Percentiles rank a stretch among this genome's conserved stretches.
Conservation (phyloP, 1,140 invertebrate genomes). For the Bombus fervidus region DNA sequence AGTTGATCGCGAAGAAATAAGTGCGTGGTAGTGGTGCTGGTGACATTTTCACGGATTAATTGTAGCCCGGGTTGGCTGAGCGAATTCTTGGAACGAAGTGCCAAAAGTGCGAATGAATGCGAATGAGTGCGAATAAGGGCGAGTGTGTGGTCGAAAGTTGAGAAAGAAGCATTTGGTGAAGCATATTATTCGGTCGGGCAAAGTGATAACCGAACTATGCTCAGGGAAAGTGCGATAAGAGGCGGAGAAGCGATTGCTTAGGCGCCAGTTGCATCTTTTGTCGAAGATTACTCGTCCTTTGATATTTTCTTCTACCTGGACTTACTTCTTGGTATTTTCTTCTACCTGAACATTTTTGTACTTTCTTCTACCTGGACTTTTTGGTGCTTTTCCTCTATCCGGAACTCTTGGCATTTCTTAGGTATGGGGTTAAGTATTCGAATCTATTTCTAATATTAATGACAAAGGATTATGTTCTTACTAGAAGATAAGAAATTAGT, state of each 20-base stretch:
- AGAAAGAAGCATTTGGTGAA: not conserved
- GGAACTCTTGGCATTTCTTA: not conserved
- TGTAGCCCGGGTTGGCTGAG: conserved; percentile 18
- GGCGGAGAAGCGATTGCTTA: not conserved
- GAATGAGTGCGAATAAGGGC: not conserved
- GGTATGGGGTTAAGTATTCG: not conserved
- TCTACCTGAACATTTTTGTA: no score
- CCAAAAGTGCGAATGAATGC: not conserved
- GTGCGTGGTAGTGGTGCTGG: not conserved
- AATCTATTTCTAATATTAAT: no score
- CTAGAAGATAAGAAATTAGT: not conserved
- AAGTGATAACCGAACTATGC: conserved; percentile 9
- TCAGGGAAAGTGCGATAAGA: conserved; percentile 15
- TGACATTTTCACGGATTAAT: conserved; percentile 52
- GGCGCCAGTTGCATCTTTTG: not conserved
- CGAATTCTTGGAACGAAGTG: conserved; percentile 42
- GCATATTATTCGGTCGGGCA: not conserved
- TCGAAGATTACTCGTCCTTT: not conserved
- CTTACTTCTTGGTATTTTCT: not conserved
- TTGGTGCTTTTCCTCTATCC: no score
- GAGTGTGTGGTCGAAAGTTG: not conserved
- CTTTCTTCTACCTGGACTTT: no score
- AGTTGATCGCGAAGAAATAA: not conserved
- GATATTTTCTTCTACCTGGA: not conserved
- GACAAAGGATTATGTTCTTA: not conserved